Conservation (phyloP, 1,140 invertebrate genomes). For the Pectinophora gossypiella region DNA sequence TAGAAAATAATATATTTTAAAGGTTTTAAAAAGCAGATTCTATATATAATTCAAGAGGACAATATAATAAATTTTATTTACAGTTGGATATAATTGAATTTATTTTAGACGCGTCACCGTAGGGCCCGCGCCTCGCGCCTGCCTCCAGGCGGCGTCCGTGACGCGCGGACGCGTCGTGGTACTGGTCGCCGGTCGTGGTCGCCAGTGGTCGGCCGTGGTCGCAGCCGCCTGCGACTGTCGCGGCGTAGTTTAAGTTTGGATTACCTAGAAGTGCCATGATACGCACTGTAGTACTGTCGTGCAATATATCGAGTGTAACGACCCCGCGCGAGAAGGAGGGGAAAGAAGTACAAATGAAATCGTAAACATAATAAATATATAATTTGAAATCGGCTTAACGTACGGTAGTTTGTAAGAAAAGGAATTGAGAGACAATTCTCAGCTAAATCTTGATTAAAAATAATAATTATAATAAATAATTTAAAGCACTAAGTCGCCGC, state of each 20-base stretch:
- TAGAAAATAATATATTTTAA: conserved; percentile 67
- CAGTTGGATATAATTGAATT: conserved; percentile 47
- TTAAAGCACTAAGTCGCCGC: conserved; percentile 26
- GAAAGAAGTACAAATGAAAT: conserved; percentile 61
- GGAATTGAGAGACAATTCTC: conserved; percentile 56
- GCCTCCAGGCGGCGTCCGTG: no score
- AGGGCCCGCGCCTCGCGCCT: conserved; percentile 21
- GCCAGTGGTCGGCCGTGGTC: no score
- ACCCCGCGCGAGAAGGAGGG: conserved; percentile 22
- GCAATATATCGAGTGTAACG: neutral
- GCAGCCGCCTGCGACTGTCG: neutral
- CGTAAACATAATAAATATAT: conserved; percentile 52
- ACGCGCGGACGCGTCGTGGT: no score
- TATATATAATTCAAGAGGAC: conserved; percentile 69
- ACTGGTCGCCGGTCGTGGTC: conserved; percentile 37
- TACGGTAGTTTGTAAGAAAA: conserved; percentile 53
- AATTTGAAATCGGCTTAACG: conserved; percentile 51
- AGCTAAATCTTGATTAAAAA: conserved; percentile 12
- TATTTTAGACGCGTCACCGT: conserved; percentile 32
- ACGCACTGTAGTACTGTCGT: neutral
- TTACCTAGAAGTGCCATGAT: conserved; percentile 67
- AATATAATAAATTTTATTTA: conserved; percentile 68
- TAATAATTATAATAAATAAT: conserved; percentile 1
- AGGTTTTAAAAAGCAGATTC: conserved; percentile 64
- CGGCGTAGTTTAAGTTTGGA: conserved; percentile 46